Evolutionary conservation across 2,888 invertebrate genomes (phyloP), one percentile per base, ranked within the genome.

Genomic region (Bibio marci): DNA sequence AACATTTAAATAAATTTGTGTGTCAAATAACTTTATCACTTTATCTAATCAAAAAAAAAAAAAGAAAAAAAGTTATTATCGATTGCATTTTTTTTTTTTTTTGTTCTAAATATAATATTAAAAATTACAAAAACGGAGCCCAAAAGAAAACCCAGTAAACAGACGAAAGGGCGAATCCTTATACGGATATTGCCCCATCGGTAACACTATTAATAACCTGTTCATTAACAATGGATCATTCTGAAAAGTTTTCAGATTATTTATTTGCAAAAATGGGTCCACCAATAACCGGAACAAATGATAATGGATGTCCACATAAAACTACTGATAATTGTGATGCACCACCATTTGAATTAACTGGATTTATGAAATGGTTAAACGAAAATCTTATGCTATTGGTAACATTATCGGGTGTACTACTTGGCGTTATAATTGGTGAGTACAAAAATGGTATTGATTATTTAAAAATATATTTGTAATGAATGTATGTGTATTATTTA

Each of bases 191-290:
- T 39, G 39, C 40, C 40, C n/a, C 40, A 40, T 37, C 42, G 40
- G 32, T 40, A 43, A 45, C 38, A 41, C 8, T 8, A 22, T 22
- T 8, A 22, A 4, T 6, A 6, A 22, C 22, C 22, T 8, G 18
- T 33, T 40, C 33, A 28, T 41, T 35, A 62, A 65, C 64, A 54
- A 70, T 71, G 71, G 72, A 72, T 68, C 71, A 67, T 62, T 62
- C 70, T 63, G 70, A 66, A 62, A 70, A 70, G 53, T 76, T 79
- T 72, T 75, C 77, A 76, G 80, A 78, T 64, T 80, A 80, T 65
- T 67, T 79, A 63, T 80, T 80, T 62, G 76, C 77, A 62, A 80
- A 80, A 70, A 80, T 80, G 79, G 76, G 77, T 57, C 71, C 73
- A 50, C 70, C 71, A 46, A 17, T 37, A 12, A 67, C 67, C 49